These are phyloP conservation scores for Prietella phreatophila DNA, from an alignment of 2,113 vertebrate species.

Conservation along the genomic window DNA sequence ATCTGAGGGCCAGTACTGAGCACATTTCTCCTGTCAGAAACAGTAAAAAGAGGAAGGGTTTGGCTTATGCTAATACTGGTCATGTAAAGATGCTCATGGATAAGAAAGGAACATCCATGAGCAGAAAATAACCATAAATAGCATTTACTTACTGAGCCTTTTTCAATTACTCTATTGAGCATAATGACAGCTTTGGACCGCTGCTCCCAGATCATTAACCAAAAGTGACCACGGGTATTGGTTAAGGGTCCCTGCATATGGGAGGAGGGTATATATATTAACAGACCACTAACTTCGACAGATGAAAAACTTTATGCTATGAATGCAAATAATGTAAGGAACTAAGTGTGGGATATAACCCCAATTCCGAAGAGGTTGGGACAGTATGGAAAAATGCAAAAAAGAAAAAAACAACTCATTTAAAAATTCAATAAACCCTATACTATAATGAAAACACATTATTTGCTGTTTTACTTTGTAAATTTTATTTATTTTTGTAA, in stretches of 20 bases:
- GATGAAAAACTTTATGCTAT: not conserved
- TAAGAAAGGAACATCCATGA: not conserved
- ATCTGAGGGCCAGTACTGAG: slow-evolving; percentile 92
- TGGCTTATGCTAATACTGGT: not conserved
- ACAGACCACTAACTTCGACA: not conserved
- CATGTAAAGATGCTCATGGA: not conserved
- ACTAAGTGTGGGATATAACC: not conserved
- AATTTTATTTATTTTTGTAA: too few species aligned
- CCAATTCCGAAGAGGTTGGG: too few species aligned
- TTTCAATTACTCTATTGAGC: slow-evolving; percentile 95
- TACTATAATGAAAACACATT: too few species aligned
- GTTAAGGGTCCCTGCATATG: slow-evolving; percentile 90
- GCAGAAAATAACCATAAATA: not conserved
- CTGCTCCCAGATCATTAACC: slow-evolving; percentile 98
- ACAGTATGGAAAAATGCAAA: too few species aligned
- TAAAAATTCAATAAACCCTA: too few species aligned
- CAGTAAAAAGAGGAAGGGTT: not conserved
- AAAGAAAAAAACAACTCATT: too few species aligned
- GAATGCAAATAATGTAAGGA: not conserved
- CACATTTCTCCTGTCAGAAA: slow-evolving; percentile 89
- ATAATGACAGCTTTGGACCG: slow-evolving; percentile 94
- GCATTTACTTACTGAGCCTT: slow-evolving; percentile 86
- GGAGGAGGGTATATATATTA: too few species aligned
- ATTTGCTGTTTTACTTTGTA: too few species aligned
- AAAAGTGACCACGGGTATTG: slow-evolving; percentile 96